Percentiles rank a stretch among this genome's conserved stretches.
Conservation (phyloP, 2,797 vertebrate genomes). For the Arrhamphus sclerolepis region DNA sequence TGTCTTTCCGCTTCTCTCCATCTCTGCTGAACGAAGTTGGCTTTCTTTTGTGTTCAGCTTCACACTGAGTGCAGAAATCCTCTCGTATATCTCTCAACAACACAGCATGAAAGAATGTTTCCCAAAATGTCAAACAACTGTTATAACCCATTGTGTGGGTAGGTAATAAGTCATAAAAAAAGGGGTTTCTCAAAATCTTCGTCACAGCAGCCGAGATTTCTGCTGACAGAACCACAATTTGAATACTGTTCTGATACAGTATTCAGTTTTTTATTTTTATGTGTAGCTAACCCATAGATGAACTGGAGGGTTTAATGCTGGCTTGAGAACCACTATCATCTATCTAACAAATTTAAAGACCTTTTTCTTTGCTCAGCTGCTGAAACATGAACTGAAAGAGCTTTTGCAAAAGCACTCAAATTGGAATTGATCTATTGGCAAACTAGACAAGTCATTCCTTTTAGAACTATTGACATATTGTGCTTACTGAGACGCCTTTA, state of each 20-base stretch:
- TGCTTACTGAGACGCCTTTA: conserved; percentile 73
- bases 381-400: conserved; percentile 54
- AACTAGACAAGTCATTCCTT: conserved; percentile 57
- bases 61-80: no score
- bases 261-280: conserved; percentile 39
- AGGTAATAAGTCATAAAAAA: neutral
- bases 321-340: conserved; percentile 41
- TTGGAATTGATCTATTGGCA: conserved; percentile 66
- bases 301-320: conserved; percentile 45
- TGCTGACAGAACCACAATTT: conserved; percentile 30
- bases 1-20: no score
- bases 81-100: no score
- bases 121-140: conserved; percentile 5
- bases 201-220: conserved; percentile 25
- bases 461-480: conserved; percentile 68
- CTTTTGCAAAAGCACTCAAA: conserved; percentile 67
- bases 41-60: no score
- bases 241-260: conserved; percentile 24
- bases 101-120: no score
- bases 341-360: conserved; percentile 60
- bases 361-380: conserved; percentile 56
- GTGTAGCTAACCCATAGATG: conserved; percentile 36
- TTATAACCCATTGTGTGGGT: neutral
- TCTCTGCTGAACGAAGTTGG: no score
- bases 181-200: neutral